These are phyloP conservation scores for Noctua comes DNA, from an alignment of 2,888 invertebrate genomes.

Conservation along the genomic window DNA sequence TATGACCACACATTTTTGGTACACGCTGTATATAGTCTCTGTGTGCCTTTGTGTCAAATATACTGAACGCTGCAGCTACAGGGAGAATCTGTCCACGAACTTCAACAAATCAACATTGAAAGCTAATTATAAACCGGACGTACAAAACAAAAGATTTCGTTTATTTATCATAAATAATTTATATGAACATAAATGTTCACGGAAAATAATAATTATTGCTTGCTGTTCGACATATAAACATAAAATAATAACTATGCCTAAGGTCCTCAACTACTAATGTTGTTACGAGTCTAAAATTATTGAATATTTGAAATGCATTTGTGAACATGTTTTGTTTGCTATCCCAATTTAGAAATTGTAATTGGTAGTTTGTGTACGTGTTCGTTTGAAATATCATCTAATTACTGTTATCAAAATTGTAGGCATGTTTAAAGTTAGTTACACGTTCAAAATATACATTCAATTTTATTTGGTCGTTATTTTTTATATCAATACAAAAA, in stretches of 20 bases:
- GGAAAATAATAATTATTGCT: conserved; percentile 1
- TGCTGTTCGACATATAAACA: not conserved
- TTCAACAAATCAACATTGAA: not conserved
- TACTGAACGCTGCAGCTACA: not conserved
- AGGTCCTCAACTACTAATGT: not conserved
- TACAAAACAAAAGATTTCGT: not conserved
- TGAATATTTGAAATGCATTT: conserved; percentile 31
- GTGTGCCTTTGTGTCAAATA: not conserved
- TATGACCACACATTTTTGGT: too few species aligned
- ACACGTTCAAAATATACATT: not conserved
- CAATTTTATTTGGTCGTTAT: conserved; percentile 15
- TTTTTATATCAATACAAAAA: conserved; percentile 9
- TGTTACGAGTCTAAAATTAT: not conserved
- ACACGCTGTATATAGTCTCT: too few species aligned
- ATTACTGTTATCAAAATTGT: conserved; percentile 18
- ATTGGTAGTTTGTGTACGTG: conserved; percentile 25
- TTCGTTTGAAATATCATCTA: conserved; percentile 32
- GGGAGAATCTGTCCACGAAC: not conserved
- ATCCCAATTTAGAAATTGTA: conserved; percentile 33
- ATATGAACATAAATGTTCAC: too few species aligned
- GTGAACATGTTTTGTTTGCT: conserved; percentile 28
- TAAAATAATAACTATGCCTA: not conserved
- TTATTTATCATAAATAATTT: not conserved
- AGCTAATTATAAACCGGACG: not conserved
- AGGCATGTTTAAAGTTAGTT: not conserved